Evolutionary conservation across 2,888 invertebrate species (phyloP), one percentile per base, ranked within the genome.

Genomic region (Brachypalpus laphriformis): DNA sequence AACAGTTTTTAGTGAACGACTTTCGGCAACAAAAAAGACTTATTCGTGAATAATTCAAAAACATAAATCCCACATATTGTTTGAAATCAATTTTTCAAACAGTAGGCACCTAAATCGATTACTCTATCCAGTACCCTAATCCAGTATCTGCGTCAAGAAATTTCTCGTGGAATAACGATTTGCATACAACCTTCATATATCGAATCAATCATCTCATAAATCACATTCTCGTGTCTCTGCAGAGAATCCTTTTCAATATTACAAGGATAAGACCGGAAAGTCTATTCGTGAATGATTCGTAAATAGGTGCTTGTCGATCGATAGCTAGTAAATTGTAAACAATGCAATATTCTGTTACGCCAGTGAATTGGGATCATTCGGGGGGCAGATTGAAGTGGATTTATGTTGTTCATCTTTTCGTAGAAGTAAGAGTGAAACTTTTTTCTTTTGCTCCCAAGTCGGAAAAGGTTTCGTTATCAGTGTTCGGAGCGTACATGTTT

Each of bases 171-270:
- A 37, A 18, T 47, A 22, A 49, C 22, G 37, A 25, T 51, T 51
- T 66, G 9, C 22, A 18, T 66, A 42, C 37, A 49, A 71, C 11
- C 42, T 34, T 31, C 56, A 20, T 47, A 51, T 34, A 74, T 77
- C 61, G 34, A 83, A 83, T 83, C 82, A 82, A 77, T 82, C 77
- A 77, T 77, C 34, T 57, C 66, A 31, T 78, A 63, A 72, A 82
- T 72, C 65, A 59, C 59, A 63, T 14, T 71, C 40, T 34, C n/a
- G 6, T 25, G 9, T 16, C 1, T 34, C 40, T 56, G 31, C 18
- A 65, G 57, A 59, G 71, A 65, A 68, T 81, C 59, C 59, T 11
- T 63, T 65, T 56, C 45, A 78, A 59, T 74, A 34, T 37, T 20
- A 37, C 25, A 51, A 31, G 56, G 40, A 49, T 65, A 51, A 31